phyloP scores from a whole-genome alignment of 2,797 vertebrate genomes.

The Thamnophis elegans region DNA sequence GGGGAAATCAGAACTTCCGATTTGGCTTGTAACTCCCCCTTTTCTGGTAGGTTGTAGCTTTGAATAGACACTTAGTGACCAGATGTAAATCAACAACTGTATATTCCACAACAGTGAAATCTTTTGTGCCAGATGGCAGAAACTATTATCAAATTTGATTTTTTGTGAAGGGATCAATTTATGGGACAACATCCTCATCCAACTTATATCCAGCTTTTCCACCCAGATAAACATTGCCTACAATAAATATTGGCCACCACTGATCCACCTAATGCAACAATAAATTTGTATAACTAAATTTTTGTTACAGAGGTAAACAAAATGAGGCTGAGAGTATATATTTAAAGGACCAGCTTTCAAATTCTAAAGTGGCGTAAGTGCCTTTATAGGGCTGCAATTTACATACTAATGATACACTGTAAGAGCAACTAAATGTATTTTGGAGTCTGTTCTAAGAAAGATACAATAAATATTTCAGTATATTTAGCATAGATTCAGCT shows the following conservation, averaged over 20 bases:
- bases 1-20: background rate
- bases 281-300: background rate
- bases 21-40: background rate
- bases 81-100: background rate
- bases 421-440: background rate
- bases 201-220: background rate
- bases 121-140: background rate
- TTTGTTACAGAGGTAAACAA: background rate
- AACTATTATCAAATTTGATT: background rate
- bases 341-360: background rate
- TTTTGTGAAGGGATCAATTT: background rate
- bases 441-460: background rate
- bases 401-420: background rate
- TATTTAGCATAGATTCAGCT: background rate
- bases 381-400: background rate
- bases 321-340: background rate
- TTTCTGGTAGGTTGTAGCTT: background rate
- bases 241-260: background rate
- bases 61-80: background rate
- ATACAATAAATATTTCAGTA: background rate
- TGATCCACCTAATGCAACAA: background rate
- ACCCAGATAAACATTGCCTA: background rate
- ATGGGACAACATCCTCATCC: background rate
- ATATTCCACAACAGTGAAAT: background rate
- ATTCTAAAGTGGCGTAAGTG: background rate